Evolutionary conservation across 2,113 vertebrate species (phyloP).

Genomic region (Piaya cayana): DNA sequence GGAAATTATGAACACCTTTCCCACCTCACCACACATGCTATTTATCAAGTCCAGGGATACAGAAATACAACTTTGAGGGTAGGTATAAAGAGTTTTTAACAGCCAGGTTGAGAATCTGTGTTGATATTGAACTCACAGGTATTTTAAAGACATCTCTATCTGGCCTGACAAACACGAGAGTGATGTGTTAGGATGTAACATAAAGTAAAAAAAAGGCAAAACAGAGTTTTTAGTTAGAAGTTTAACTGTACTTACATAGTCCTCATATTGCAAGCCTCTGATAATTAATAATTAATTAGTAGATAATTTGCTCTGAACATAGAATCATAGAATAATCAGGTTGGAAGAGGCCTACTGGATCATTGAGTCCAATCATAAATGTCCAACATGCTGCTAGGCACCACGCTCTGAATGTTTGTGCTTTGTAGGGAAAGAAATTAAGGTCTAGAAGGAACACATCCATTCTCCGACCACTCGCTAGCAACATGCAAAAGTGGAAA

Average conservation of each 20-base stretch:
- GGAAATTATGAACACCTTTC: conserved; percentile 59
- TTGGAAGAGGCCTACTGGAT: too few relatives aligned
- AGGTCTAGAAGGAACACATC: not conserved
- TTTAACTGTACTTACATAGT: not conserved
- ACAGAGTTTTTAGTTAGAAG: not conserved
- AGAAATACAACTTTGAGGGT: conserved; percentile 63
- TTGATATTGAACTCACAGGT: not conserved
- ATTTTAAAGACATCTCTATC: not conserved
- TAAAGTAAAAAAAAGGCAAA: not conserved
- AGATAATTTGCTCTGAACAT: not conserved
- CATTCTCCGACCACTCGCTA: rapidly evolving
- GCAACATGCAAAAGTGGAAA: not conserved
- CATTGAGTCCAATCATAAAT: too few relatives aligned
- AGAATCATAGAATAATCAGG: too few relatives aligned
- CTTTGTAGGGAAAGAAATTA: not conserved
- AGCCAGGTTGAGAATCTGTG: conserved; percentile 7
- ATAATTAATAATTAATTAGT: not conserved
- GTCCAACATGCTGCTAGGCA: not conserved
- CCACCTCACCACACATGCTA: conserved; percentile 48
- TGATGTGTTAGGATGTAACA: not conserved
- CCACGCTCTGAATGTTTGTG: not conserved
- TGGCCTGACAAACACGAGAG: not conserved
- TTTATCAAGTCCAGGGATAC: conserved; percentile 64
- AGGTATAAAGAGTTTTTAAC: conserved; percentile 51
- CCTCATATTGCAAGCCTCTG: not conserved